Evolutionary conservation across 2,113 vertebrate species (phyloP), one percentile per base, ranked within the genome.

Genomic region (Syngnathus scovelli): DNA sequence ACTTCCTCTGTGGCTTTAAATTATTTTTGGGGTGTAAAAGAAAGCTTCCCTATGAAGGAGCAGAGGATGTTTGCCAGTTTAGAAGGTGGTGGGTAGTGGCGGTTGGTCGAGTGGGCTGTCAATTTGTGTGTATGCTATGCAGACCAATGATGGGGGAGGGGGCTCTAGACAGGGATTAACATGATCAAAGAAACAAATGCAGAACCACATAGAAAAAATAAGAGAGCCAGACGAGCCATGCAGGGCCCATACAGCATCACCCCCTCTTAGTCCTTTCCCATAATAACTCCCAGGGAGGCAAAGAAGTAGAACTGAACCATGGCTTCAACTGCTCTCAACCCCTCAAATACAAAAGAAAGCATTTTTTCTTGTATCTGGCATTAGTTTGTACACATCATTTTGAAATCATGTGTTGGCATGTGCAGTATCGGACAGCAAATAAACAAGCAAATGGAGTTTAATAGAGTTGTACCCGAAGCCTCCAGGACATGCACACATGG

Each of bases 161-260:
- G 77, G 71, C 5, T 75, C 73, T 70, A 75, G 82, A 76, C 77
- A 84, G 80, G 87, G 87, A 90, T 90, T 88, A 90, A 81, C 72
- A 65, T 87, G 86, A 90, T 87, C 87, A 90, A 89, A 89, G 87
- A 85, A 78, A 82, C 79, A 79, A 81, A 85, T 78, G 72, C 85
- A 82, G 83, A 85, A 74, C 79, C 86, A 83, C 80, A 86, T 81
- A 67, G 80, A 69, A 83, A 80, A 33, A 86, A 70, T 78, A 83
- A 85, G 81, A 87, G 83, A 78, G 61, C 69, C 77, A 82, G 67
- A 71, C 77, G 77, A 84, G 64, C 74, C 70, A 75, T 43, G 78
- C 74, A 68, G 78, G 59, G 72, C 77, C 41, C 55, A 55, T 52
- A 48, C 23, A 64, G 11, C 1, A 3, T 36, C 60, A 48, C n/a